Base-by-base conservation (phyloP, 2,888 invertebrate genomes). In the Halocaridina rubra region DNA sequence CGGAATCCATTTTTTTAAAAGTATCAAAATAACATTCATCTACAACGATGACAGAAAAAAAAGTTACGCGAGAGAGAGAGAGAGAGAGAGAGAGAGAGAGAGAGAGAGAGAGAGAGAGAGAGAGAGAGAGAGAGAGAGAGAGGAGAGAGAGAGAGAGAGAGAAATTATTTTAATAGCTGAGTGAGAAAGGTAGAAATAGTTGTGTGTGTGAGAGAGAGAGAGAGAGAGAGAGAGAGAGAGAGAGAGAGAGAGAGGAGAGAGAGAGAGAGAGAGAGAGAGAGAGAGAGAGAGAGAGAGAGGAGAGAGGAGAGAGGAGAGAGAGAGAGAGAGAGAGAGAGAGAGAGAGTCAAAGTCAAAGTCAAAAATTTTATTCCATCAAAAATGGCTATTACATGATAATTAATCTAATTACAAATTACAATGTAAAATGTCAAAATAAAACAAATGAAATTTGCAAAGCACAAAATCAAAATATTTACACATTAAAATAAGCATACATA, bases 161-260 rank as follows among this genome's bases (percentile, higher is more conserved):
- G 24, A 74, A 16, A 22, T 13, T 0, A 19, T 24, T 1, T 1
- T 0, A n/a, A n/a, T 16, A n/a, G n/a, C n/a, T n/a, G n/a, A n/a
- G n/a, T n/a, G n/a, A n/a, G n/a, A n/a, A n/a, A n/a, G n/a, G n/a
- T n/a, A n/a, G n/a, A n/a, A n/a, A n/a, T n/a, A n/a, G 32, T 13
- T 13, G 30, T 10, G 27, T 10, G 27, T 7, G n/a, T 2, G 10
- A 61, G 61, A 61, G 61, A 61, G 61, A 61, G 61, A 32, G 61
- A 61, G 61, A 61, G 39, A 24, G 46, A n/a, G 24, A 46, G 46
- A 24, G 72, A 72, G 72, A 72, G 46, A 72, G 72, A 72, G 72
- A 72, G 72, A 46, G 24, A 24, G 39, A 5, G 39, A 22, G 3
- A 7, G 13, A 30, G 39, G 16, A n/a, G 2, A 53, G 27, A 39